phyloP scores from a whole-genome alignment of 2,113 vertebrate species.

The Saguinus midas region DNA sequence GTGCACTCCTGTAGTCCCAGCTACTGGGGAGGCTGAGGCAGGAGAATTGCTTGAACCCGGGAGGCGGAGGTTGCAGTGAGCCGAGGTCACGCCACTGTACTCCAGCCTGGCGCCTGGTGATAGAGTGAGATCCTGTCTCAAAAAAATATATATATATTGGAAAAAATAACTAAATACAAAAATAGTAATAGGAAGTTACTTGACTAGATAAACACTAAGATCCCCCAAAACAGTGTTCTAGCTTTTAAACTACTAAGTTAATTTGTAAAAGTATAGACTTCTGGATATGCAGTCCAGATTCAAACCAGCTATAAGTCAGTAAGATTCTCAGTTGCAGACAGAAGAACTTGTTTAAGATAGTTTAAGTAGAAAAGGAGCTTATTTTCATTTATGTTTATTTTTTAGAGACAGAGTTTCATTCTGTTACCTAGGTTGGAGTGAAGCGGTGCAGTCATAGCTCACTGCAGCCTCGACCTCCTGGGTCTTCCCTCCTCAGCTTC shows the following conservation, averaged over 20 bases:
- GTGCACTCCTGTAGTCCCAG: too few species aligned
- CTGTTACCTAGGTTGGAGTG: too few species aligned
- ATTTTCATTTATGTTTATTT: not conserved
- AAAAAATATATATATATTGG: not conserved
- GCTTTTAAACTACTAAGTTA: not conserved
- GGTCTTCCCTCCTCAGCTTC: too few species aligned
- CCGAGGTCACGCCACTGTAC: too few species aligned
- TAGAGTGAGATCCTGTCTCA: too few species aligned
- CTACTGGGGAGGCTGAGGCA: too few species aligned
- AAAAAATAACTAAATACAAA: not conserved
- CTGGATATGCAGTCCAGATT: not conserved
- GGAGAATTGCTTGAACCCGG: too few species aligned
- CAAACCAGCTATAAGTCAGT: not conserved
- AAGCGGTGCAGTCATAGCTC: too few species aligned
- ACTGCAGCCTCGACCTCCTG: too few species aligned
- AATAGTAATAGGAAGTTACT: not conserved
- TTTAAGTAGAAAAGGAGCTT: not conserved
- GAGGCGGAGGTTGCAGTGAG: too few species aligned
- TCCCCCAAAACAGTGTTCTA: not conserved
- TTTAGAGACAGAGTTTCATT: too few species aligned
- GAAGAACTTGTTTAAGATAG: not conserved
- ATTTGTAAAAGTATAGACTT: not conserved
- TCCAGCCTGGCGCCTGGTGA: too few species aligned
- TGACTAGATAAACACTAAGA: not conserved
- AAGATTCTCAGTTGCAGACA: not conserved